Conservation (phyloP, 2,797 vertebrate genomes). For the Enteromius trimaculatus region DNA sequence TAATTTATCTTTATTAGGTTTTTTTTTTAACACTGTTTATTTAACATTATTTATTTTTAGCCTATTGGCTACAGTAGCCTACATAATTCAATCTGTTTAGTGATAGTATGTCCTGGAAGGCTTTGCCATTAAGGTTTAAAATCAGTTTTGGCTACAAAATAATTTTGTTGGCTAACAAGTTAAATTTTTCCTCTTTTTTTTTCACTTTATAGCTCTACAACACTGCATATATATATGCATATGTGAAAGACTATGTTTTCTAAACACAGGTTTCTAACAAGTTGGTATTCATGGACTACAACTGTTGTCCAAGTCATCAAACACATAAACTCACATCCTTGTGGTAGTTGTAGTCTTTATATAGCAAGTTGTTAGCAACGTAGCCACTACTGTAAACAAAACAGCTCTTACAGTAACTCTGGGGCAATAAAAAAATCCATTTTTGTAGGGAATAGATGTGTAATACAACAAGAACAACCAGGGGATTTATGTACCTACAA, state of each 20-base stretch:
- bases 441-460: not conserved
- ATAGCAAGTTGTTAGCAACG: not conserved
- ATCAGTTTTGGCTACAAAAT: not conserved
- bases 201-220: not conserved
- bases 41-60: too few relatives aligned
- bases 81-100: not conserved
- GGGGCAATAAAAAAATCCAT: not conserved
- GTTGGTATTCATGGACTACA: not conserved
- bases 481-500: not conserved
- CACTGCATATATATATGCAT: not conserved
- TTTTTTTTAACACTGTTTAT: too few relatives aligned
- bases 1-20: not conserved
- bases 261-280: not conserved
- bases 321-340: not conserved
- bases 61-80: not conserved
- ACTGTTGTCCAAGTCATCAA: constrained; percentile 1
- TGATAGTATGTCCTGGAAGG: not conserved
- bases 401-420: not conserved
- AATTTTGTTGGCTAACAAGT: too few relatives aligned
- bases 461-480: not conserved
- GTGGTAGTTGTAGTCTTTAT: constrained; percentile 29
- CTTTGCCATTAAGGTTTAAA: not conserved
- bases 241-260: not conserved
- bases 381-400: not conserved
- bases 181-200: not conserved